A percentile compares a stretch with the other conserved stretches of the same genome.
Conservation (phyloP, 2,797 vertebrate genomes). For the Pteropus rufus region DNA sequence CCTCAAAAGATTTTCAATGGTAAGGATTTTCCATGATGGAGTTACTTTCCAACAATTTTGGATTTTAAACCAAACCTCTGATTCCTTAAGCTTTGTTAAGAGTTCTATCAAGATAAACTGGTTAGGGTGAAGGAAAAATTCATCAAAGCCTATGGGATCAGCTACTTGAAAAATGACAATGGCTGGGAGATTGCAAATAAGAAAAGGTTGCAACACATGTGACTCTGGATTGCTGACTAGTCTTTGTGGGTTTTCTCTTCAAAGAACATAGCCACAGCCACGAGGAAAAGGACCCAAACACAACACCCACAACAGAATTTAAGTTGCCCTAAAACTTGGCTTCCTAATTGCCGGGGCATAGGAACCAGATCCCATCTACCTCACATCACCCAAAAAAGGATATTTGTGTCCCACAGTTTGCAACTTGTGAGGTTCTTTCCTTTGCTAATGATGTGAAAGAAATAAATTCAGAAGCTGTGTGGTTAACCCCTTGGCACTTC, state of each 20-base stretch:
- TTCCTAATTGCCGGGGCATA: neutral
- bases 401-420: neutral
- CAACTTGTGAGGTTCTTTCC: constrained; percentile 8
- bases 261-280: neutral
- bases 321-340: neutral
- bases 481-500: neutral
- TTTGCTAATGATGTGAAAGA: constrained; percentile 14
- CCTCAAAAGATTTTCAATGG: neutral
- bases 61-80: neutral
- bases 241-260: neutral
- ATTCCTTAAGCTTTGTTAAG: neutral
- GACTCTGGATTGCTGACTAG: neutral
- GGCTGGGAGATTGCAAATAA: neutral
- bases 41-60: neutral
- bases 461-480: neutral
- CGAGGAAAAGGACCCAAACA: neutral
- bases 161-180: neutral
- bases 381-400: neutral
- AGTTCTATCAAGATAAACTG: neutral
- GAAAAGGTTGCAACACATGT: neutral
- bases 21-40: neutral
- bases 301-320: neutral
- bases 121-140: neutral
- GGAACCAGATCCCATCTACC: neutral
- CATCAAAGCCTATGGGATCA: neutral